Evolutionary conservation across 2,113 vertebrate genomes (phyloP), one percentile per base, ranked within the genome.

Genomic region (Emydocephalus ijimae): DNA sequence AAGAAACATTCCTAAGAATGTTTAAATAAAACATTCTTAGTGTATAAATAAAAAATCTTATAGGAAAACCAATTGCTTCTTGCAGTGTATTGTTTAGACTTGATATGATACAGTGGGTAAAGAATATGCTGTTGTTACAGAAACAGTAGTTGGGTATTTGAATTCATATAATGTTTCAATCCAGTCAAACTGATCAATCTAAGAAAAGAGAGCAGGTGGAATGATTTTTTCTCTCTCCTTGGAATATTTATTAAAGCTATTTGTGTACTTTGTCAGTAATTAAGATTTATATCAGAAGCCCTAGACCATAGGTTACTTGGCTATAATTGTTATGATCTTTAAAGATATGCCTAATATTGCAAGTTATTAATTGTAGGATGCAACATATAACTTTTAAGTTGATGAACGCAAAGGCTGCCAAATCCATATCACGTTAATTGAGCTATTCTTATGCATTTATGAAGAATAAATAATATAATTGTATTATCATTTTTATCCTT

Each of bases 371-470:
- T 85, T 52, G 23, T 92, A 92, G 90, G 92, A 93, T 91, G 24
- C 50, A 23, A 93, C 52, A 92, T 93, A 90, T 89, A 92, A 89
- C 93, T 90, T 50, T 90, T 6, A 14, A 54, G 92, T 48, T 45
- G 48, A 86, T 69, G 55, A 93, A 91, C 3, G 94, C 93, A 96
- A 94, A 8, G 69, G 21, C 10, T 87, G 69, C 7, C 3, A 87
- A 61, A 59, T 92, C 48, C 59, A 69, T 14, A 61, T 39, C 29
- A 34, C 9, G 9, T 87, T 52, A 50, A 61, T 7, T 69, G 29
- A n/a, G 2, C 24, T 91, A 45, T 52, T 69, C 18, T 21, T 56
- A 48, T 87, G 14, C 26, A 92, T 92, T 20, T 95, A 93, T 87
- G 10, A 93, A 91, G 26, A 91, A 18, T 57, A 91, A 86, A 74